Evolutionary conservation across 1,140 invertebrate species (phyloP).

Genomic region (Arctopsyche grandis): DNA sequence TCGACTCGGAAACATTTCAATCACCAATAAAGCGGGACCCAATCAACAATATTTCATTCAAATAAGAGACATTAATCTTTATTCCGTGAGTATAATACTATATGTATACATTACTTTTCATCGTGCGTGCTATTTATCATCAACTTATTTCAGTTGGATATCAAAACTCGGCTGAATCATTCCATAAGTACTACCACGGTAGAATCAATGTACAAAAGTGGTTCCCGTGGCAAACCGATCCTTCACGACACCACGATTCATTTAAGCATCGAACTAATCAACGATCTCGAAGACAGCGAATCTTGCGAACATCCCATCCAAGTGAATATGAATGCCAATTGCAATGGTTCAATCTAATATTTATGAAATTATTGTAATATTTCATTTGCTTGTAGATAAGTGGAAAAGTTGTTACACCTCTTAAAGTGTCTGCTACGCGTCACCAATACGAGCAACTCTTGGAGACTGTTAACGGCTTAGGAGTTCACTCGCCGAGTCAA

Average conservation of each 20-base stretch:
- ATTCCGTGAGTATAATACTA: slow-evolving; percentile 64
- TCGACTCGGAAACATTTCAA: slow-evolving; percentile 90
- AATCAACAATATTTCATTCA: slow-evolving; percentile 70
- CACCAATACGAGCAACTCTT: slow-evolving; percentile 90
- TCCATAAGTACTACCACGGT: slow-evolving; percentile 35
- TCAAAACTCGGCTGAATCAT: slow-evolving; percentile 35
- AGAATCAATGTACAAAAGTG: slow-evolving; percentile 49
- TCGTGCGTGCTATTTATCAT: neutral
- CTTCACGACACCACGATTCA: slow-evolving; percentile 57
- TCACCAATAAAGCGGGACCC: slow-evolving; percentile 66
- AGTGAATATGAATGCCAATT: slow-evolving; percentile 20
- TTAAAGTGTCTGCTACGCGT: slow-evolving; percentile 86
- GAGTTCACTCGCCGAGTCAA: slow-evolving; percentile 37
- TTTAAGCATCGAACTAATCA: slow-evolving; percentile 46
- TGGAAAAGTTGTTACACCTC: slow-evolving; percentile 82
- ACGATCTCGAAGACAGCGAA: slow-evolving; percentile 36
- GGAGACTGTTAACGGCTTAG: slow-evolving; percentile 73
- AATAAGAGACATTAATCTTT: slow-evolving; percentile 89
- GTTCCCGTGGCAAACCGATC: slow-evolving; percentile 56
- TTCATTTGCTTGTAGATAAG: slow-evolving; percentile 67
- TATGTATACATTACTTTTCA: neutral
- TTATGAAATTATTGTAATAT: neutral
- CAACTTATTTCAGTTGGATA: slow-evolving; percentile 46
- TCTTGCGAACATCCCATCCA: slow-evolving; percentile 45
- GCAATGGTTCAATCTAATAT: neutral